These are phyloP conservation scores for Microplitis mediator DNA, from an alignment of 1,140 invertebrate species.

Conservation along the genomic window DNA sequence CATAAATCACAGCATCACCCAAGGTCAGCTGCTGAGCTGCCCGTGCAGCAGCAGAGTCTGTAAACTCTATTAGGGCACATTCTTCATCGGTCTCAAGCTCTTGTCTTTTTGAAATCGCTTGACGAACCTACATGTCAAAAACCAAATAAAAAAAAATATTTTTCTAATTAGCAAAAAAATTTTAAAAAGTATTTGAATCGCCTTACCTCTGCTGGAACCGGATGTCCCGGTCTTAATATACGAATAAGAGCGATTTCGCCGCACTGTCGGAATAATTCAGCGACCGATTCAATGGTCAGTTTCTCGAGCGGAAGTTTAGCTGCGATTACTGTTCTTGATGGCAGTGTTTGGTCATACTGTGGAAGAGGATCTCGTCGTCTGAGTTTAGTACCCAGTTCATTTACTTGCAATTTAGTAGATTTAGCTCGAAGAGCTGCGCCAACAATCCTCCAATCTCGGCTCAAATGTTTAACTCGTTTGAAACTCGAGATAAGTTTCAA, in stretches of 20 bases:
- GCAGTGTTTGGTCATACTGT: constrained; percentile 87
- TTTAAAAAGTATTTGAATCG: neutral
- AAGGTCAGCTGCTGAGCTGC: constrained; percentile 72
- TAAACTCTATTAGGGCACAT: constrained; percentile 89
- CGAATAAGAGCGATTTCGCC: constrained; percentile 88
- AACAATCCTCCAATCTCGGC: constrained; percentile 91
- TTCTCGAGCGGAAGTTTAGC: constrained; percentile 83
- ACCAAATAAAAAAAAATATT: constrained; percentile 9
- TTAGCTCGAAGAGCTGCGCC: constrained; percentile 77
- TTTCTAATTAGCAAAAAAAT: neutral
- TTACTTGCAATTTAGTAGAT: constrained; percentile 86
- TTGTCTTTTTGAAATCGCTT: constrained; percentile 89
- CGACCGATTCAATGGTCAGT: constrained; percentile 84
- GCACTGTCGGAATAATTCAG: constrained; percentile 83
- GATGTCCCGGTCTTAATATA: constrained; percentile 83
- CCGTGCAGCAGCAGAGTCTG: constrained; percentile 82
- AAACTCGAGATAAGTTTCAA: constrained; percentile 93
- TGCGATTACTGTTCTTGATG: constrained; percentile 87
- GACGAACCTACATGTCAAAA: constrained; percentile 65
- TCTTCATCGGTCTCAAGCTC: constrained; percentile 77
- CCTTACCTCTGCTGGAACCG: constrained; percentile 78
- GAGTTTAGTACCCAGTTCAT: constrained; percentile 90
- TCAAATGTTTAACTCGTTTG: constrained; percentile 89
- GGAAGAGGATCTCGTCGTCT: constrained; percentile 83
- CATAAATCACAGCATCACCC: constrained; percentile 53